Evolutionary conservation across 2,113 vertebrate species (phyloP).

Genomic region (Sprattus sprattus): DNA sequence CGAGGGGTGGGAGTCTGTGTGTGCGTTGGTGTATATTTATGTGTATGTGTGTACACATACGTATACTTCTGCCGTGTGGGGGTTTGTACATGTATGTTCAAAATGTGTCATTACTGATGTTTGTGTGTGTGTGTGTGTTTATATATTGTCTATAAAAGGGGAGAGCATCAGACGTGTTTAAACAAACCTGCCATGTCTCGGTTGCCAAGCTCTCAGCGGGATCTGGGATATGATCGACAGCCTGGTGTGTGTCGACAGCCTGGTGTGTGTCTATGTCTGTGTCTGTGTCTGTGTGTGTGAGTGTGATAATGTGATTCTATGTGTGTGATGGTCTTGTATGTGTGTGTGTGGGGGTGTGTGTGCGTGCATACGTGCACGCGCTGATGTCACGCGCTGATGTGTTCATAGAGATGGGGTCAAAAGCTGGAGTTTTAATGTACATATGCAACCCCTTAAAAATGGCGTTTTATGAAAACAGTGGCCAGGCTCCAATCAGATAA

Average conservation of each 20-base stretch:
- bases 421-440: constrained; percentile 65
- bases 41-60: constrained; percentile 4
- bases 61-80: constrained; percentile 34
- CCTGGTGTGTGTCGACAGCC: constrained; percentile 32
- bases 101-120: neutral
- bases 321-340: constrained; percentile 32
- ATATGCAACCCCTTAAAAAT: constrained; percentile 78
- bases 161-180: constrained; percentile 53
- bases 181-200: constrained; percentile 51
- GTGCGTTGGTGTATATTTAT: neutral
- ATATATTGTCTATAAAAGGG: constrained; percentile 43
- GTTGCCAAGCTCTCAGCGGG: constrained; percentile 49
- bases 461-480: constrained; percentile 75
- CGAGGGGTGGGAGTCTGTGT: neutral
- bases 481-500: constrained; percentile 76
- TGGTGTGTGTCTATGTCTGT: constrained; percentile 5
- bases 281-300: constrained; percentile 38
- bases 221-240: constrained; percentile 45
- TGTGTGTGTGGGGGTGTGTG: constrained; percentile 48
- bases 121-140: constrained; percentile 36
- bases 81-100: constrained; percentile 32
- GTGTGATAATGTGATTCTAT: constrained; percentile 32
- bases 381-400: constrained; percentile 54
- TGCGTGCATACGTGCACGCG: constrained; percentile 35
- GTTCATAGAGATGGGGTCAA: constrained; percentile 42